Evolutionary conservation across 2,797 vertebrate species (phyloP).

Genomic region (Luscinia megarhynchos): DNA sequence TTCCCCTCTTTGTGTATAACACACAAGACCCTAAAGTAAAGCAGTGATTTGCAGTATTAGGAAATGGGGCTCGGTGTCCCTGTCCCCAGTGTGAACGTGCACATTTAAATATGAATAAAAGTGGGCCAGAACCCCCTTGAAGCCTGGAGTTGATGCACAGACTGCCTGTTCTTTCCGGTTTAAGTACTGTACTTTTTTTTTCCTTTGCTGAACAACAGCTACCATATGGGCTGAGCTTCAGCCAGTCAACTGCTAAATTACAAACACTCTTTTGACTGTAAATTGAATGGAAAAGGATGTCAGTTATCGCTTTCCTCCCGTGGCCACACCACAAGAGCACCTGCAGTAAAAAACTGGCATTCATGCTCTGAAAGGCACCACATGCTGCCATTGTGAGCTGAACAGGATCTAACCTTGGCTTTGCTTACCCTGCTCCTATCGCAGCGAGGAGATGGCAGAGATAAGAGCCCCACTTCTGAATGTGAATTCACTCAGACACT

Average conservation of each 20-base stretch:
- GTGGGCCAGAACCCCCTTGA: slow-evolving; percentile 39
- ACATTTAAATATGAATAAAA: slow-evolving; percentile 63
- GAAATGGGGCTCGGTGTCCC: neutral
- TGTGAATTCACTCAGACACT: neutral
- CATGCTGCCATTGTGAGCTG: slow-evolving; percentile 66
- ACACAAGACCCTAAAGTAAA: neutral
- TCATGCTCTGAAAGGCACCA: slow-evolving; percentile 65
- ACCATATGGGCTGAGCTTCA: slow-evolving; percentile 76
- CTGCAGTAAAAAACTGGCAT: slow-evolving; percentile 70
- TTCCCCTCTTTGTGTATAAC: neutral
- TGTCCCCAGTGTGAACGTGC: neutral
- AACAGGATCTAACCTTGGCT: slow-evolving; percentile 62
- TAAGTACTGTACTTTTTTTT: slow-evolving; percentile 44
- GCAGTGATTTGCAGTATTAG: slow-evolving; percentile 33
- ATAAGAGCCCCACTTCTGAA: slow-evolving; percentile 48
- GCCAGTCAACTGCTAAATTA: slow-evolving; percentile 73
- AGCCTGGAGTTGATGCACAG: slow-evolving; percentile 41
- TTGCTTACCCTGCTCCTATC: slow-evolving; percentile 20
- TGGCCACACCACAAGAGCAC: slow-evolving; percentile 77
- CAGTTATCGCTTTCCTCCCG: slow-evolving; percentile 71
- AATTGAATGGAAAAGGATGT: slow-evolving; percentile 76
- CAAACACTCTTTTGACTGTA: slow-evolving; percentile 70
- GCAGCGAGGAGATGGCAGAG: slow-evolving; percentile 28
- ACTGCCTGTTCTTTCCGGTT: slow-evolving; percentile 50
- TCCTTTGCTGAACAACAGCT: slow-evolving; percentile 59